Conservation (phyloP, 2,113 vertebrate species). For the Elephas maximus region DNA sequence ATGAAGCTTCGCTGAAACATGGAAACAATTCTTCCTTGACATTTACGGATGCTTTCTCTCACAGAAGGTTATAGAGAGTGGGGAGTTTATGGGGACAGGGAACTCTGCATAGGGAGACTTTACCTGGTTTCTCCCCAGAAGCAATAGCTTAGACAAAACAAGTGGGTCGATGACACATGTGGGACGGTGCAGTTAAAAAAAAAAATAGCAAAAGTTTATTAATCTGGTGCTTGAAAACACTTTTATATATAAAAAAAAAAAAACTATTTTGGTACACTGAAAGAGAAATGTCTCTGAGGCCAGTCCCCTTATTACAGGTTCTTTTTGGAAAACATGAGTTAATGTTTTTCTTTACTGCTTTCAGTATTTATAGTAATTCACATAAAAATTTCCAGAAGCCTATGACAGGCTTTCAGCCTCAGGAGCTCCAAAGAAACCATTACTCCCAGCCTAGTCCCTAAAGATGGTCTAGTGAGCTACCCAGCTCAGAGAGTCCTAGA, state of each 20-base stretch:
- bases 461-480: background rate
- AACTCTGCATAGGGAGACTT: background rate
- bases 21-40: background rate
- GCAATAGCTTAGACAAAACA: background rate
- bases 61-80: background rate
- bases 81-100: background rate
- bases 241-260: background rate
- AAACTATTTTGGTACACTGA: background rate
- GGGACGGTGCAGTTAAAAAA: background rate
- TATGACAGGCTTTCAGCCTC: background rate
- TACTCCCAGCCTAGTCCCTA: background rate
- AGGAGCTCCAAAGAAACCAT: background rate
- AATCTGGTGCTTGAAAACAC: background rate
- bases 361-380: background rate
- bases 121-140: background rate
- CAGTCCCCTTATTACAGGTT: background rate
- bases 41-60: background rate
- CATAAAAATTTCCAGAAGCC: background rate
- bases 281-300: background rate
- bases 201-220: background rate
- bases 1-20: background rate
- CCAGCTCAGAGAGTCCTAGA: background rate
- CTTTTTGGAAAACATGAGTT: background rate
- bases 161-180: background rate
- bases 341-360: background rate